These are phyloP conservation scores for Hoplostethus atlanticus DNA, from an alignment of 2,797 vertebrate genomes.

Conservation along the genomic window DNA sequence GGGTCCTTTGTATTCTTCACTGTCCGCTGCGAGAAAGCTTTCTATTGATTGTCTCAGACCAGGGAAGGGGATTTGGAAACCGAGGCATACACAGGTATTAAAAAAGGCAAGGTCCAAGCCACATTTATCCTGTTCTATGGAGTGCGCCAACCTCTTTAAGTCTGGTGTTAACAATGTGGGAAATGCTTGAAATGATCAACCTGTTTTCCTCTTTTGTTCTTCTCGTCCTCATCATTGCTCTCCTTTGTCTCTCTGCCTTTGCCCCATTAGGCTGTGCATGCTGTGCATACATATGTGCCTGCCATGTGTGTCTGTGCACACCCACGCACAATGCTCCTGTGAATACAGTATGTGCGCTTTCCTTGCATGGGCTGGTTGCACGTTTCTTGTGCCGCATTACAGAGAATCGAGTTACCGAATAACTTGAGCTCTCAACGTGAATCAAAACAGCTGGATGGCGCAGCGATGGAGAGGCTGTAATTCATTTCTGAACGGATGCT, in stretches of 20 bases:
- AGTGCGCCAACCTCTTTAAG: slow-evolving; percentile 34
- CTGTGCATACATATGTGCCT: neutral
- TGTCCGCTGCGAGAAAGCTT: slow-evolving; percentile 68
- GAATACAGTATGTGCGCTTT: neutral
- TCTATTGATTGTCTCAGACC: slow-evolving; percentile 71
- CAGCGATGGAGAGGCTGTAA: slow-evolving; percentile 66
- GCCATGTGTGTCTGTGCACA: slow-evolving; percentile 16
- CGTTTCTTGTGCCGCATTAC: slow-evolving; percentile 70
- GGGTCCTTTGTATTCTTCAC: slow-evolving; percentile 69
- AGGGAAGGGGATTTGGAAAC: slow-evolving; percentile 55
- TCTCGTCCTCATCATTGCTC: neutral
- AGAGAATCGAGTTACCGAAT: slow-evolving; percentile 77
- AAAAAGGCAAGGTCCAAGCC: slow-evolving; percentile 43
- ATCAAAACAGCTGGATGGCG: slow-evolving; percentile 79
- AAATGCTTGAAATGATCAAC: slow-evolving; percentile 38
- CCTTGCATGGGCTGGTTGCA: slow-evolving; percentile 50
- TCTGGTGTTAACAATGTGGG: slow-evolving; percentile 33
- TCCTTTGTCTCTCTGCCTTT: slow-evolving; percentile 7
- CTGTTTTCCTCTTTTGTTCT: no score
- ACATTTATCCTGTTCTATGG: slow-evolving; percentile 43
- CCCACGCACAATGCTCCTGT: slow-evolving; percentile 18
- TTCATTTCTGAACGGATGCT: slow-evolving; percentile 78
- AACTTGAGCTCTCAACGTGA: slow-evolving; percentile 76
- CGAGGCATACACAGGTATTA: slow-evolving; percentile 23
- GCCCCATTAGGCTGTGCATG: slow-evolving; percentile 27